These are phyloP conservation scores for Rhodinocichla rosea DNA, from an alignment of 2,113 vertebrate genomes.

Conservation along the genomic window DNA sequence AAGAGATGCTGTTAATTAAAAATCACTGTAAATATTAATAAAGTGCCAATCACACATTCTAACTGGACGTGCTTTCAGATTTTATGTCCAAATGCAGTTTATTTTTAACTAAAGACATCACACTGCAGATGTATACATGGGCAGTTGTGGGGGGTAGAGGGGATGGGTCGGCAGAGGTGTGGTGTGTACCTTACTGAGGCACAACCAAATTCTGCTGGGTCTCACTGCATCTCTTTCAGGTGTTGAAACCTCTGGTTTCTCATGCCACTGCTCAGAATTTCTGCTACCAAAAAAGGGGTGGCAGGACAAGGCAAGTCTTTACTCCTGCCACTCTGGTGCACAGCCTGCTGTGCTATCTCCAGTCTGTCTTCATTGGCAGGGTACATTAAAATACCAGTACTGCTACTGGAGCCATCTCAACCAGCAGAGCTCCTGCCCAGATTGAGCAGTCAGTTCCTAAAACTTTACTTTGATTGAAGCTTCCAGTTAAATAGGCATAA, in stretches of 20 bases:
- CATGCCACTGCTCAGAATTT: neutral
- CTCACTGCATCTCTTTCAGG: neutral
- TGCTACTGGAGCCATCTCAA: neutral
- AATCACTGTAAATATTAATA: neutral
- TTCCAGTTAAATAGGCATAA: neutral
- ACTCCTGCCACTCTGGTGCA: neutral
- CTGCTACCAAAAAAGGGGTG: neutral
- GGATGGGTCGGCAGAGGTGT: neutral
- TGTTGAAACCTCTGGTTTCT: neutral
- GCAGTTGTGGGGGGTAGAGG: neutral
- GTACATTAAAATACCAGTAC: neutral
- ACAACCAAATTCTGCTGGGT: neutral
- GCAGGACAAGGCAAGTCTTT: neutral
- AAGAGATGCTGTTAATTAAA: slow-evolving; percentile 1
- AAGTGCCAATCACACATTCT: neutral
- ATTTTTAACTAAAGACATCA: neutral
- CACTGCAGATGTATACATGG: rapidly evolving
- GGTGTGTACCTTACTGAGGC: neutral
- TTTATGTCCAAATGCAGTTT: neutral
- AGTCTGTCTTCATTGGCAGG: neutral
- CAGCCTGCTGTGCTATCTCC: neutral
- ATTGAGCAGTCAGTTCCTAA: neutral
- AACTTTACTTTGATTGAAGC: neutral
- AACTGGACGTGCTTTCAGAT: neutral
- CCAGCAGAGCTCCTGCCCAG: neutral